Percentiles rank a stretch among this genome's conserved stretches.
These are phyloP conservation scores for Mimumesa dahlbomi DNA, from an alignment of 2,888 invertebrate species.

Conservation along the genomic window DNA sequence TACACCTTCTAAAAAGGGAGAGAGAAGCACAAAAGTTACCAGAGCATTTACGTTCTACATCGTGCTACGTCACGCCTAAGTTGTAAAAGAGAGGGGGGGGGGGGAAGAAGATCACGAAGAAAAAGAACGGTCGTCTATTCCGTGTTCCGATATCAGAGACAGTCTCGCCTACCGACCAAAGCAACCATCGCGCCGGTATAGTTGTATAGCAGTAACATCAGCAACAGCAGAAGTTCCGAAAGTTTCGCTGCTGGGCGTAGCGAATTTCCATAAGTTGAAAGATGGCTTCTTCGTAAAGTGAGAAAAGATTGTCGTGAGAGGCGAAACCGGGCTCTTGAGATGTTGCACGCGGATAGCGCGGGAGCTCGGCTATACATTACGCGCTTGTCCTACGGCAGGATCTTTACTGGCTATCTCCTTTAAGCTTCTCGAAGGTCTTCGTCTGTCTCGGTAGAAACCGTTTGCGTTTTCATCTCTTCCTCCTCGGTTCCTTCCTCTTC, in stretches of 20 bases:
- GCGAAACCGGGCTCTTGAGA: conserved; percentile 40
- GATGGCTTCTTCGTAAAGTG: conserved; percentile 75
- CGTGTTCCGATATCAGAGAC: not conserved
- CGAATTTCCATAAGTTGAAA: conserved; percentile 78
- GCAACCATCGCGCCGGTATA: conserved; percentile 12
- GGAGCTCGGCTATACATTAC: conserved; percentile 55
- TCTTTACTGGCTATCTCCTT: conserved; percentile 73
- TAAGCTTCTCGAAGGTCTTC: conserved; percentile 64
- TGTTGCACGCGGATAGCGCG: conserved; percentile 48
- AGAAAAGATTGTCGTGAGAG: conserved; percentile 71
- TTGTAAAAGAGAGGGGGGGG: not conserved
- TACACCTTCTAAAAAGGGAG: too few species aligned
- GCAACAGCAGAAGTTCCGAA: conserved; percentile 44
- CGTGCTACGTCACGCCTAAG: conserved; percentile 14
- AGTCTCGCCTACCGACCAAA: conserved; percentile 7
- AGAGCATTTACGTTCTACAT: conserved; percentile 16
- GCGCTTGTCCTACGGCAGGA: conserved; percentile 58
- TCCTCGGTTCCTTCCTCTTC: conserved; percentile 35
- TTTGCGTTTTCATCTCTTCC: conserved; percentile 47
- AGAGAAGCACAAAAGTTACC: conserved; percentile 10
- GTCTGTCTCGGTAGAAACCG: conserved; percentile 29
- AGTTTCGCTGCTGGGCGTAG: conserved; percentile 54
- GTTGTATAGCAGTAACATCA: conserved; percentile 41
- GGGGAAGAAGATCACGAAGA: conserved; percentile 11
- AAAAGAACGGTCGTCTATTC: conserved; percentile 26